These are phyloP conservation scores for Macrochelys suwanniensis DNA, from an alignment of 2,797 vertebrate genomes.

Conservation along the genomic window DNA sequence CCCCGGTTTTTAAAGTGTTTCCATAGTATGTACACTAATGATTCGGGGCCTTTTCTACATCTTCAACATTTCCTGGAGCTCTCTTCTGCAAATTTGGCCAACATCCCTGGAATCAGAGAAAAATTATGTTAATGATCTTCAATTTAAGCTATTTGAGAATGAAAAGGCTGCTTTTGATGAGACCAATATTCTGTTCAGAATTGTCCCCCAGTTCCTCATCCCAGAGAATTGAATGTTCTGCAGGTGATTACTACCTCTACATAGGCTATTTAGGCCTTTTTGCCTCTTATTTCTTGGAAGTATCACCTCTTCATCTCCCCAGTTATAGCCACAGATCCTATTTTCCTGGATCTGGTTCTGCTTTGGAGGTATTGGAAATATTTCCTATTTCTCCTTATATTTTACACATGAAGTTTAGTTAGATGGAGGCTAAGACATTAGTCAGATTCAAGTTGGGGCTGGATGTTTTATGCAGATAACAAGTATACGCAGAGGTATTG, in stretches of 20 bases:
- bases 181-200: slow-evolving; percentile 19
- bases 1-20: slow-evolving; percentile 30
- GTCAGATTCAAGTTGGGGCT: slow-evolving; percentile 31
- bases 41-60: slow-evolving; percentile 17
- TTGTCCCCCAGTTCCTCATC: slow-evolving; percentile 13
- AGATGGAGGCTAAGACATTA: slow-evolving; percentile 48
- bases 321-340: background rate
- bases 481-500: slow-evolving; percentile 23
- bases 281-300: slow-evolving; percentile 45
- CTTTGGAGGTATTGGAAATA: slow-evolving; percentile 9
- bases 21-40: background rate
- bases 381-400: slow-evolving; percentile 8
- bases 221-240: background rate
- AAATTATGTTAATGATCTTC: slow-evolving; percentile 44
- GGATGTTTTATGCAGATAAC: slow-evolving; percentile 18
- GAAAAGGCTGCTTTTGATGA: background rate
- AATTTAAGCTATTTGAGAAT: slow-evolving; percentile 17
- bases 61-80: slow-evolving; percentile 50
- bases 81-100: slow-evolving; percentile 41
- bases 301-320: slow-evolving; percentile 22
- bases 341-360: slow-evolving; percentile 49
- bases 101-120: slow-evolving; percentile 13
- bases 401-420: slow-evolving; percentile 19
- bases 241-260: background rate
- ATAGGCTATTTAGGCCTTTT: slow-evolving; percentile 19